Percentiles rank a stretch among this genome's conserved stretches.
These are phyloP conservation scores for Meandrusa payeni DNA, from an alignment of 2,888 invertebrate genomes.

Conservation along the genomic window DNA sequence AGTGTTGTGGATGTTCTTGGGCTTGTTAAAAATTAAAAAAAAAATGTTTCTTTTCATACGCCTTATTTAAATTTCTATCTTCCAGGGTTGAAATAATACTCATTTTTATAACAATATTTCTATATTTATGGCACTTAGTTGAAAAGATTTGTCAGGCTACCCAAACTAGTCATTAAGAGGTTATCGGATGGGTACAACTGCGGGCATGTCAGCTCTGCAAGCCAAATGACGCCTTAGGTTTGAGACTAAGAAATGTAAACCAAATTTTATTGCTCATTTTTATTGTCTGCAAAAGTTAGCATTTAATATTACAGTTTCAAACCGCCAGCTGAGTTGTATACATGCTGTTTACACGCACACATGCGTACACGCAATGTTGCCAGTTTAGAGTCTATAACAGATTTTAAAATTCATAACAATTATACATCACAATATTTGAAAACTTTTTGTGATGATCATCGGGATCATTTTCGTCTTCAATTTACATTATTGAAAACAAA, in stretches of 20 bases:
- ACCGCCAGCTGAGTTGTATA: slow-evolving; percentile 24
- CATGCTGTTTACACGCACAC: no score
- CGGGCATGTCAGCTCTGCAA: slow-evolving; percentile 5
- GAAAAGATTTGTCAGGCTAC: slow-evolving; percentile 24
- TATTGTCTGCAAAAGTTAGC: slow-evolving; percentile 20
- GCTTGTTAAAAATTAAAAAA: no score
- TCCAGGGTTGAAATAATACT: slow-evolving; percentile 34
- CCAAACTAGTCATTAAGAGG: slow-evolving; percentile 12
- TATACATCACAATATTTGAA: no score
- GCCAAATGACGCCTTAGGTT: not conserved
- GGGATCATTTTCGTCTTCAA: no score
- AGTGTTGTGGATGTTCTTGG: no score
- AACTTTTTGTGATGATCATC: no score
- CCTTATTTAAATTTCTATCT: no score
- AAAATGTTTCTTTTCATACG: no score
- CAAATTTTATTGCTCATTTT: slow-evolving; percentile 19
- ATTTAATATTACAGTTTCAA: slow-evolving; percentile 17
- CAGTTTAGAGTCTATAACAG: no score
- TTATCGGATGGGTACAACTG: slow-evolving; percentile 1
- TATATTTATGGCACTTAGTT: slow-evolving; percentile 61
- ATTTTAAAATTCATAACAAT: no score
- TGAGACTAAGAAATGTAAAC: slow-evolving; percentile 1
- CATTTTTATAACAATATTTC: slow-evolving; percentile 52
- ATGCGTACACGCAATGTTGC: no score
- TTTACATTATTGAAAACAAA: no score